phyloP scores from a whole-genome alignment of 2,797 vertebrate species.

The Melanotaenia boesemani region DNA sequence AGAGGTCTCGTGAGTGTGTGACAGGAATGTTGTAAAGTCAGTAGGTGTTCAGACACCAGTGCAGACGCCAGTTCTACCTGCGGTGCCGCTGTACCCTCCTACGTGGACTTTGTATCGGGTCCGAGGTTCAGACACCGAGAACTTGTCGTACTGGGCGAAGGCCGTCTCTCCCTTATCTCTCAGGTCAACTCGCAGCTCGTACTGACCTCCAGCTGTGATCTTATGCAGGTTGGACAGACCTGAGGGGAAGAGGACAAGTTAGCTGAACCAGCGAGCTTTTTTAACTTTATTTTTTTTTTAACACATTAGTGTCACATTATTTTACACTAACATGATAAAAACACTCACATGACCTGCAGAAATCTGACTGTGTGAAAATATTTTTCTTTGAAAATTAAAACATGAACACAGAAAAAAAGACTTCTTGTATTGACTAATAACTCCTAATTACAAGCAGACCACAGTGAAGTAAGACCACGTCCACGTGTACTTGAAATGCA shows the following conservation, averaged over 20 bases:
- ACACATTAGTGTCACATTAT: not conserved
- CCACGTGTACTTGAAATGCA: no score
- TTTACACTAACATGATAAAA: no score
- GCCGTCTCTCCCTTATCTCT: conserved; percentile 88
- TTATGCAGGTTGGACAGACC: conserved; percentile 94
- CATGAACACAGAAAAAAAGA: no score
- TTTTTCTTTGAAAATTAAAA: no score
- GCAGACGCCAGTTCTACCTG: conserved; percentile 79
- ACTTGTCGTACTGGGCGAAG: conserved; percentile 92
- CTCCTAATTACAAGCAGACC: no score
- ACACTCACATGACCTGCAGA: no score
- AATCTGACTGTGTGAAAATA: no score
- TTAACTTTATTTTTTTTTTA: not conserved
- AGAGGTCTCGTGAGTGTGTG: no score
- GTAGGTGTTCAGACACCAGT: not conserved
- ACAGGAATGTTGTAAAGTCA: no score
- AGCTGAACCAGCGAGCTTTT: no score
- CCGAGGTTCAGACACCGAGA: conserved; percentile 89
- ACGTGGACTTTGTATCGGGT: conserved; percentile 91
- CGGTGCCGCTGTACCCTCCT: conserved; percentile 94
- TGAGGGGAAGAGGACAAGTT: conserved; percentile 61
- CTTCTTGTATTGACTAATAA: not conserved
- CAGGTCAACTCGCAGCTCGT: conserved; percentile 94
- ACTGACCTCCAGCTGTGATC: conserved; percentile 92
- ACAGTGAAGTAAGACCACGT: not conserved